Evolutionary conservation across 2,888 invertebrate genomes (phyloP), one percentile per base, ranked within the genome.

Genomic region (Alcis repandata): DNA sequence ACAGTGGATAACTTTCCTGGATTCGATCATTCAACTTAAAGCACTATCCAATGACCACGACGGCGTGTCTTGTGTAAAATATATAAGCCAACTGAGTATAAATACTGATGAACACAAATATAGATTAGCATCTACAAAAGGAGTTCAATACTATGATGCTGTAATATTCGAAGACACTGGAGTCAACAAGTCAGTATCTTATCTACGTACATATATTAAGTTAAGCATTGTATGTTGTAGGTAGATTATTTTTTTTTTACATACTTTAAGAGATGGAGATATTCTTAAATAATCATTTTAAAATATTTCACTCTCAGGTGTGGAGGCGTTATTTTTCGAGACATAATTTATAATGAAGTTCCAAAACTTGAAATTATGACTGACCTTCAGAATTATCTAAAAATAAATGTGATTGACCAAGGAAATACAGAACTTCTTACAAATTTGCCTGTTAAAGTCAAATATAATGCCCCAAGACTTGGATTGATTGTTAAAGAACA

Each of bases 1-100:
- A 3, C 10, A 67, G 15, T 71, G 71, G 71, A 27, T 61, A 4
- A 53, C 38, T 0, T 67, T 71, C 22, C 27, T 71, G 6, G 67
- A 71, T 48, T 36, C 65, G 9, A 15, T 71, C 4, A 27, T 71
- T 10, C 65, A 69, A 38, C 45, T 69, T 0, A 59, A 60, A 17
- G 36, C 52, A 1, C 38, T 71, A 46, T 54, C 56, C 0, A 32
- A 19, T 40, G 54, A 65, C 20, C 19, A 63, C 32, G 48, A 53
- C 13, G 60, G 60, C 10, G 15, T 65, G 2, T 63, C 65, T 7
- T 36, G 8, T 9, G 51, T 67, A 0, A 63, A 59, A 53, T 53
- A 15, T 19, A 71, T 71, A 15, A 59, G 52, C 6, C 52, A 59
- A 27, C 17, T 71, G 1, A 56, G 32, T 1, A 71, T 71, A 0